Percentiles rank a stretch among this genome's conserved stretches.
These are phyloP conservation scores for Mactromeris polynyma DNA, from an alignment of 2,888 invertebrate species.

Conservation along the genomic window DNA sequence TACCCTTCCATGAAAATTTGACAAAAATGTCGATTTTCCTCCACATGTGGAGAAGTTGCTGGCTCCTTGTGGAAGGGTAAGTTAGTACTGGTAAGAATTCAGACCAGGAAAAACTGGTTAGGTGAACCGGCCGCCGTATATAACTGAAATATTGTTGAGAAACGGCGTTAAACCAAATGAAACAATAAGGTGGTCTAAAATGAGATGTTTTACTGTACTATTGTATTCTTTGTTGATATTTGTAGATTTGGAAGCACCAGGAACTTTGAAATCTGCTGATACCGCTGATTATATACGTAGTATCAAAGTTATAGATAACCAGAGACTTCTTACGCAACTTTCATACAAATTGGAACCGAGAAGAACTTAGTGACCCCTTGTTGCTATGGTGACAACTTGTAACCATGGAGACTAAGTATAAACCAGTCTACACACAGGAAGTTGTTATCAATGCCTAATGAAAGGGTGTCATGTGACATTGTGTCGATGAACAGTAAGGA, in stretches of 20 bases:
- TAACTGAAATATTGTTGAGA: too few relatives aligned
- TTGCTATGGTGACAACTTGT: neutral
- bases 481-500: neutral
- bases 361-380: slow-evolving; percentile 73
- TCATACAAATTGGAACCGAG: slow-evolving; percentile 92
- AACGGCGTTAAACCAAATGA: too few relatives aligned
- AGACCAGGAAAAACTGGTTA: too few relatives aligned
- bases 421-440: neutral
- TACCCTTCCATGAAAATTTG: too few relatives aligned
- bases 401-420: neutral
- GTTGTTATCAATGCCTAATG: neutral
- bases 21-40: too few relatives aligned
- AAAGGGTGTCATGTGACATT: neutral
- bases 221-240: neutral
- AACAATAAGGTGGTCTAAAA: too few relatives aligned
- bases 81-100: too few relatives aligned
- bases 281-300: slow-evolving; percentile 85
- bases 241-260: slow-evolving; percentile 90
- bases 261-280: slow-evolving; percentile 91
- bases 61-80: too few relatives aligned
- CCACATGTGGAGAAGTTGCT: too few relatives aligned
- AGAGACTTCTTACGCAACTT: slow-evolving; percentile 91
- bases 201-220: neutral
- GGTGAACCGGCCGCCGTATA: too few relatives aligned
- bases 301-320: slow-evolving; percentile 93